These are phyloP conservation scores for Rhinolophus sinicus DNA, from an alignment of 2,113 vertebrate genomes.

Conservation along the genomic window DNA sequence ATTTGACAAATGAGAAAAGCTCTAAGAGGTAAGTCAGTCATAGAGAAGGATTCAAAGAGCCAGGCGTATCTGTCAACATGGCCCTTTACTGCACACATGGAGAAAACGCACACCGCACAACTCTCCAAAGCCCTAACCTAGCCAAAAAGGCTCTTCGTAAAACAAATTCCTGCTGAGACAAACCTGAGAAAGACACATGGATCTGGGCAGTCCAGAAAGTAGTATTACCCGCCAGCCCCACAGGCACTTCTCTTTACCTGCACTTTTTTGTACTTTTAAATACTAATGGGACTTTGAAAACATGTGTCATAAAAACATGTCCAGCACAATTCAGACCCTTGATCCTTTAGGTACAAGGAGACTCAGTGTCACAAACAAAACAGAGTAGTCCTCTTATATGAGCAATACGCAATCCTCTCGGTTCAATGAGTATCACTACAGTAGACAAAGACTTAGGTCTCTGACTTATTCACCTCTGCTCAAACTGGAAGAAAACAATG, in stretches of 20 bases:
- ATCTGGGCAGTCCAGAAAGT: constrained; percentile 36
- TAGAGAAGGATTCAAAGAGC: background rate
- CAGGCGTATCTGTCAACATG: rapidly evolving
- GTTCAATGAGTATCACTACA: background rate
- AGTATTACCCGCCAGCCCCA: constrained; percentile 48
- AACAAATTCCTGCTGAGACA: constrained; percentile 59
- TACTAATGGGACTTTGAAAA: constrained; percentile 74
- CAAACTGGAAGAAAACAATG: background rate
- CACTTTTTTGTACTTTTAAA: constrained; percentile 67
- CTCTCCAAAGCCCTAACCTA: constrained; percentile 17
- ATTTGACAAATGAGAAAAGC: background rate
- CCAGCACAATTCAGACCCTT: constrained; percentile 50
- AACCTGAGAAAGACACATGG: background rate
- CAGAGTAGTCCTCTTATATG: background rate
- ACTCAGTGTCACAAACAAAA: background rate
- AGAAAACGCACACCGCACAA: background rate
- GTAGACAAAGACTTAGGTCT: background rate
- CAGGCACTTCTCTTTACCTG: constrained; percentile 32
- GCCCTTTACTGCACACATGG: background rate
- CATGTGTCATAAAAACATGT: constrained; percentile 67
- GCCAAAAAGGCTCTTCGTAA: constrained; percentile 41
- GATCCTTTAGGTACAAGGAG: background rate
- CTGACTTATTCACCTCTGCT: background rate
- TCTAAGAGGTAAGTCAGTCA: background rate
- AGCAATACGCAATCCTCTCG: background rate